Percentiles rank a stretch among this genome's conserved stretches.
Conservation (phyloP, 2,113 vertebrate genomes). For the Mustela nigripes region DNA sequence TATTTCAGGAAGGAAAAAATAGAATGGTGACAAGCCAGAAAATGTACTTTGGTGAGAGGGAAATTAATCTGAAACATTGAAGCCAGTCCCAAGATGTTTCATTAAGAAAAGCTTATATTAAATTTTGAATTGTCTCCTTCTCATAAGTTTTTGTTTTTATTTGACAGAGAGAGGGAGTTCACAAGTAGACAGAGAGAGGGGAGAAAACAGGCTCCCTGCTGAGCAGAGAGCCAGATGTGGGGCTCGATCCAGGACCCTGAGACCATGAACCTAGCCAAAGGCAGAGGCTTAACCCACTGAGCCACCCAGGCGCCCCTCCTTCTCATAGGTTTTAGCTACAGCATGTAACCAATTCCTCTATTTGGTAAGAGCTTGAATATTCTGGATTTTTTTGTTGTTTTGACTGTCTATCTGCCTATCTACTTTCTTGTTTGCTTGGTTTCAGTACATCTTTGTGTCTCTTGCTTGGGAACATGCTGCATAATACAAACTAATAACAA, state of each 20-base stretch:
- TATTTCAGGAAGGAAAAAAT: conserved; percentile 1
- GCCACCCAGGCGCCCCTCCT: background rate
- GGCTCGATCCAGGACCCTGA: too few species aligned
- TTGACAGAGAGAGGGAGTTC: too few species aligned
- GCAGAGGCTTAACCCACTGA: too few species aligned
- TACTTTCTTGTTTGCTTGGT: background rate
- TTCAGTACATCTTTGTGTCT: background rate
- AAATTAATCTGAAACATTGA: background rate
- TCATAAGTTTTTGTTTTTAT: background rate
- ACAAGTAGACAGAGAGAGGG: too few species aligned
- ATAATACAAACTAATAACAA: conserved; percentile 23
- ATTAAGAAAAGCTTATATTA: background rate
- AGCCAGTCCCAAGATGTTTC: background rate
- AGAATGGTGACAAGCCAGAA: background rate
- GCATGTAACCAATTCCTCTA: background rate
- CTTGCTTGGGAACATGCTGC: background rate
- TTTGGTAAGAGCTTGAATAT: background rate
- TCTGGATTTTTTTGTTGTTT: background rate
- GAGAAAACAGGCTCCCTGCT: too few species aligned
- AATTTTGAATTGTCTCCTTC: conserved; percentile 15
- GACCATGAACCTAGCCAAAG: too few species aligned
- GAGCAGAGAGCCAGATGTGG: too few species aligned
- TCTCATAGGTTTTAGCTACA: conserved; percentile 2
- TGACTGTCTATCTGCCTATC: background rate
- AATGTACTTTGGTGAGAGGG: background rate